phyloP scores from a whole-genome alignment of 1,140 invertebrate species.

The Eulimnadia texana region DNA sequence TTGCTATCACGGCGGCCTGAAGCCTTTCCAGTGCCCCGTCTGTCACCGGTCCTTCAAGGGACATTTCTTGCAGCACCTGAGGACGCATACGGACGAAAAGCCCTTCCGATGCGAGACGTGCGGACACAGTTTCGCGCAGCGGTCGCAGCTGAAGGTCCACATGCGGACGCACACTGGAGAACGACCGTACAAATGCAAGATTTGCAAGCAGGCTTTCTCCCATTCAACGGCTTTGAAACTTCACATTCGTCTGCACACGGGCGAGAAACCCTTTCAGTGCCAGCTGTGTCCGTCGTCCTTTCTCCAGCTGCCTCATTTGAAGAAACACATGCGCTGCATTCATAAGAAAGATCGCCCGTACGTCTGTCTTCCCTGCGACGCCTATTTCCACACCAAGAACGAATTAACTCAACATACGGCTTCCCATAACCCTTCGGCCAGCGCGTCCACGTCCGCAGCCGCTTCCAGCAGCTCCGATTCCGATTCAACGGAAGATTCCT shows the following conservation, averaged over 20 bases:
- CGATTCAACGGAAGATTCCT: constrained; percentile 29
- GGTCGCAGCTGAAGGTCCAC: constrained; percentile 85
- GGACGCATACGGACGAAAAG: constrained; percentile 51
- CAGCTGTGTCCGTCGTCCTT: constrained; percentile 53
- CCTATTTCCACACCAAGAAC: constrained; percentile 59
- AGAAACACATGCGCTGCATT: constrained; percentile 65
- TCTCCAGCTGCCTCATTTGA: constrained; percentile 61
- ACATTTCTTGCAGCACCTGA: constrained; percentile 60
- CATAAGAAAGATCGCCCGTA: constrained; percentile 53
- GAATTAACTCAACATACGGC: constrained; percentile 44
- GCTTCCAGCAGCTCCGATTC: background rate
- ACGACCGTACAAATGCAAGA: constrained; percentile 35
- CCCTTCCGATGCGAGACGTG: constrained; percentile 46
- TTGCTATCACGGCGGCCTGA: constrained; percentile 51
- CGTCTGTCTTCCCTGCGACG: constrained; percentile 47
- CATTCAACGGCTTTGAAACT: constrained; percentile 69
- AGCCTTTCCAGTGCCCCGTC: constrained; percentile 69
- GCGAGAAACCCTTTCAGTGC: constrained; percentile 69
- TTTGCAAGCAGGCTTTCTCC: constrained; percentile 59
- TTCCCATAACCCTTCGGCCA: constrained; percentile 6
- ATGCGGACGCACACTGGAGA: constrained; percentile 78
- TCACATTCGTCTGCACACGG: constrained; percentile 54
- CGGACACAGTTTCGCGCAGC: constrained; percentile 73
- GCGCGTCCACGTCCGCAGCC: background rate
- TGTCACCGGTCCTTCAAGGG: constrained; percentile 75